Base-by-base conservation (phyloP, 2,888 invertebrate genomes). In the Polietes domitor region DNA sequence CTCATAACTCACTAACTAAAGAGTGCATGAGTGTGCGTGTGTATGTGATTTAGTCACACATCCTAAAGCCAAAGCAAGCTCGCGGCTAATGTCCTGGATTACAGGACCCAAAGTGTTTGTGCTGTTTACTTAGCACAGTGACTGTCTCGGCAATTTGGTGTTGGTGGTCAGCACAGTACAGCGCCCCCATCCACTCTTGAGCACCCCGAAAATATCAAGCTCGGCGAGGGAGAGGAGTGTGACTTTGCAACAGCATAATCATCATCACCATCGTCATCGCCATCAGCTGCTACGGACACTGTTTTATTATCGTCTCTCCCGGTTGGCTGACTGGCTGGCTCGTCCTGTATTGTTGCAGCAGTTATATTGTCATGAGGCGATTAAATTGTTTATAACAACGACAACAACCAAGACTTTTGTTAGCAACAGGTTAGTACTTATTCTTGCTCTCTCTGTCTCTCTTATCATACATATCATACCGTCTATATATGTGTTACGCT, bases 331-430 rank as follows among this genome's bases (percentile, higher is more conserved):
- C 61, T n/a, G 4, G 15, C 1, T n/a, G 15, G 15, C 3, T 7
- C 15, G 58, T 58, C 26, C 26, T 26, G 41, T 37, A 72, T 71
- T 75, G 65, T 76, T 61, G 55, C 76, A 78, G 81, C 76, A 81
- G 73, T 84, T 84, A 77, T 81, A 58, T 65, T 81, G 84, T 76
- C 84, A 79, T 78, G 78, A 79, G 75, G 84, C 68, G 84, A 84
- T 84, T 84, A 84, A 76, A 68, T 68, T 68, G 41, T 68, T 43
- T 68, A 68, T 68, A 68, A 68, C 68, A 68, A 41, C 28, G 4
- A 21, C 41, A 65, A 41, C 19, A 68, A 41, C 7, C 61, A 28
- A 12, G 50, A 5, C 0, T 43, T 41, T 65, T 50, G 58, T 70
- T 26, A 77, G 78, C 84, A 84, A 84, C 84, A 84, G 84, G 84